Conservation (phyloP, 2,113 vertebrate species). For the Crypturellus undulatus region DNA sequence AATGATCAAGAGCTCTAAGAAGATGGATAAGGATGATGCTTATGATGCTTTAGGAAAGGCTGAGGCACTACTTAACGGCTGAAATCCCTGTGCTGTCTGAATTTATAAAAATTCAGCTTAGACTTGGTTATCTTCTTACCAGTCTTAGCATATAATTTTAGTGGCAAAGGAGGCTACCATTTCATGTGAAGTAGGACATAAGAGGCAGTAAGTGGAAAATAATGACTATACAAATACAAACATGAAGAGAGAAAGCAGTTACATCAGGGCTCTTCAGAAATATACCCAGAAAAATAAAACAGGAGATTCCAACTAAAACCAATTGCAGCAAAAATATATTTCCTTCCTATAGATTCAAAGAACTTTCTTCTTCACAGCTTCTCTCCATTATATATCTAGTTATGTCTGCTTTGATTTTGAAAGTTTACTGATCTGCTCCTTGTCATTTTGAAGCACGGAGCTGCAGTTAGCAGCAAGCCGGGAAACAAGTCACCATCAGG, state of each 20-base stretch:
- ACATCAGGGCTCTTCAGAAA: neutral
- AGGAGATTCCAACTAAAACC: neutral
- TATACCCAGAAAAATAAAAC: neutral
- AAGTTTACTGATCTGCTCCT: neutral
- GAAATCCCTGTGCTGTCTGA: neutral
- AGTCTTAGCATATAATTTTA: neutral
- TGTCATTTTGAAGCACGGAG: neutral
- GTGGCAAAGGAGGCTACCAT: neutral
- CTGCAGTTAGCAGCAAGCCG: neutral
- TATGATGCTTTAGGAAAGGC: neutral
- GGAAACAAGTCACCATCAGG: neutral
- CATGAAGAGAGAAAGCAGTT: neutral
- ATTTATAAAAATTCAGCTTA: neutral
- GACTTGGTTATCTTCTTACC: neutral
- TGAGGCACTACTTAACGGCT: neutral
- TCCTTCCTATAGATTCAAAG: neutral
- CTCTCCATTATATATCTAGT: neutral
- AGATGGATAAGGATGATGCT: neutral
- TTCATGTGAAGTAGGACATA: neutral
- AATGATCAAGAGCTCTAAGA: neutral
- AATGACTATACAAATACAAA: neutral
- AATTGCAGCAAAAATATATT: neutral
- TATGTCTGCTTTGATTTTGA: neutral
- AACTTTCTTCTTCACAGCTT: neutral
- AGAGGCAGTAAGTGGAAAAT: neutral